Percentiles rank a stretch among this genome's conserved stretches.
Evolutionary conservation across 2,113 vertebrate genomes (phyloP).

Genomic region (Planiliza haematocheilus): DNA sequence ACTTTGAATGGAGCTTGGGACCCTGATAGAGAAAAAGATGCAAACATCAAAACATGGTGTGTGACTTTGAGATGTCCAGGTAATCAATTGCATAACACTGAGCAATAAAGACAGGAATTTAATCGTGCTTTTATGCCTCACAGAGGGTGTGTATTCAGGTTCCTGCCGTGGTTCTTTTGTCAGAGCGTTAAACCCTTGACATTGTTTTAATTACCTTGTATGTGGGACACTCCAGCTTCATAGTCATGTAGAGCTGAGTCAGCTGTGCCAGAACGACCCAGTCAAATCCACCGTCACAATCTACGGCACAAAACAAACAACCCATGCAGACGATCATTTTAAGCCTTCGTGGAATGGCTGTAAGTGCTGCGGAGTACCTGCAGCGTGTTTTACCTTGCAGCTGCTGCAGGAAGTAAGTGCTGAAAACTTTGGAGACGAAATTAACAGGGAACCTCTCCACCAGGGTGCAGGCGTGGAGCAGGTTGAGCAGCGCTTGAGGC

Average conservation of each 20-base stretch:
- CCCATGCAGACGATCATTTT: fast-evolving
- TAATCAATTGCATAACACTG: too few species aligned
- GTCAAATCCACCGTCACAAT: constrained; percentile 79
- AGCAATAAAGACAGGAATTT: too few species aligned
- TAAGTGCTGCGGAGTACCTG: background rate
- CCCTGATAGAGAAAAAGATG: constrained; percentile 76
- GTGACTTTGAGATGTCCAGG: too few species aligned
- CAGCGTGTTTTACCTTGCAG: constrained; percentile 86
- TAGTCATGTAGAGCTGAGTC: constrained; percentile 90
- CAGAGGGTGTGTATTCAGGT: constrained; percentile 33
- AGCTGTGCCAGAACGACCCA: constrained; percentile 82
- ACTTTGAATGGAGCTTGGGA: constrained; percentile 84
- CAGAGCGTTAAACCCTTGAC: background rate
- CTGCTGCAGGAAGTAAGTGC: constrained; percentile 89
- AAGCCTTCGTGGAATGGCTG: background rate
- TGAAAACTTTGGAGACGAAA: constrained; percentile 91
- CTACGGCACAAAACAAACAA: constrained; percentile 68
- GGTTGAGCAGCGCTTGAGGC: constrained; percentile 83
- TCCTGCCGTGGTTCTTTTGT: constrained; percentile 1
- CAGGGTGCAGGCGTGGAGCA: constrained; percentile 91
- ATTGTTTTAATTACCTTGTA: constrained; percentile 77
- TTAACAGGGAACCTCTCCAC: constrained; percentile 91
- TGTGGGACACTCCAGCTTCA: constrained; percentile 91
- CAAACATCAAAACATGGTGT: background rate
- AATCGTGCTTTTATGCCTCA: background rate